These are phyloP conservation scores for Hypothenemus hampei DNA, from an alignment of 1,140 invertebrate species.

Conservation along the genomic window DNA sequence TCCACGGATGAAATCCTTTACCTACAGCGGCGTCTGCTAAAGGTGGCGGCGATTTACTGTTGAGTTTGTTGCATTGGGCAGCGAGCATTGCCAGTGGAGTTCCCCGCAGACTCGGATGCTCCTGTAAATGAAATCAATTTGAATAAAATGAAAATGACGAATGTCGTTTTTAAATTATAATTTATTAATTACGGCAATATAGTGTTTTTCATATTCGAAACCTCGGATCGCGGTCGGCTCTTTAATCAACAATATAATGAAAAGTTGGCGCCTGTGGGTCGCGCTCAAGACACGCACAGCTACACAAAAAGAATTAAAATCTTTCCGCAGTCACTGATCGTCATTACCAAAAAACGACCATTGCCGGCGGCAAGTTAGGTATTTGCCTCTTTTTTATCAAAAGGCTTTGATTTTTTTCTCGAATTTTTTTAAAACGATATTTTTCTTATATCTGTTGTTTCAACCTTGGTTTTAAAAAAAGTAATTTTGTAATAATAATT, in stretches of 20 bases:
- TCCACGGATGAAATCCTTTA: conserved; percentile 97
- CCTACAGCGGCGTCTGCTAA: conserved; percentile 93
- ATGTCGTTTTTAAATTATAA: conserved; percentile 15
- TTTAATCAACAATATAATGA: conserved; percentile 43
- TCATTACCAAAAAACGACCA: conserved; percentile 22
- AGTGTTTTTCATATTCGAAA: conserved; percentile 17
- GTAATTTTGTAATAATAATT: too few species aligned
- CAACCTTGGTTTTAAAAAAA: too few species aligned
- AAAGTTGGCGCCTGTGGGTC: conserved; percentile 42
- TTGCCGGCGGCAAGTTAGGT: conserved; percentile 1
- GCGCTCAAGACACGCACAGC: conserved; percentile 41
- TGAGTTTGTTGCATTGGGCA: conserved; percentile 96
- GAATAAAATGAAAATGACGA: neutral
- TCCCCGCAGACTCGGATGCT: conserved; percentile 87
- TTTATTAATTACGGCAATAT: conserved; percentile 23
- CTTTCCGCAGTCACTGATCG: conserved; percentile 28
- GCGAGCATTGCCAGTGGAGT: conserved; percentile 96
- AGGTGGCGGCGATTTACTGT: conserved; percentile 90
- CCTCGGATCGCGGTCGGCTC: conserved; percentile 25
- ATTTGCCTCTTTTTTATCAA: neutral
- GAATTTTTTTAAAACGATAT: too few species aligned
- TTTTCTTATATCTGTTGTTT: neutral
- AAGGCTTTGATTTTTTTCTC: too few species aligned
- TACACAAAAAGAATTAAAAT: conserved; percentile 42
- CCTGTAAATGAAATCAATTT: conserved; percentile 67